Conservation (phyloP, 2,888 invertebrate species). For the Apodemia duryi region DNA sequence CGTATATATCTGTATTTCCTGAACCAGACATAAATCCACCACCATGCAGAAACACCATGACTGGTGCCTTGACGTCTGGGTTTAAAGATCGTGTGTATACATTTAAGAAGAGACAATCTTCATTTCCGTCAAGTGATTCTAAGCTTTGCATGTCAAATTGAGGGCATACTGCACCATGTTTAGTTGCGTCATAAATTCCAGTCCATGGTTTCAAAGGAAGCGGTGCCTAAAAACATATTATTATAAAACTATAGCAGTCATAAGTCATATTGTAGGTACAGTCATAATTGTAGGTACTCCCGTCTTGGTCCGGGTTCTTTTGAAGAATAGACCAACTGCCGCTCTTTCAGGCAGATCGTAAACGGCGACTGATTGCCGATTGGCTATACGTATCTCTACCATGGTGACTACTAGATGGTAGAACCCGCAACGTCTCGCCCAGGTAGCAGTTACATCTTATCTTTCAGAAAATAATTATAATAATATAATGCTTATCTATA, state of each 20-base stretch:
- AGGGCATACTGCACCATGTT: conserved; percentile 55
- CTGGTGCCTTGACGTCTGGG: conserved; percentile 44
- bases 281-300: too few relatives aligned
- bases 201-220: conserved; percentile 47
- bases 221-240: conserved; percentile 47
- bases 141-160: conserved; percentile 44
- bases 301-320: too few relatives aligned
- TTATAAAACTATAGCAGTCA: background rate
- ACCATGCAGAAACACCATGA: conserved; percentile 66
- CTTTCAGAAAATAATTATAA: too few relatives aligned
- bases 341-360: too few relatives aligned
- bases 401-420: too few relatives aligned
- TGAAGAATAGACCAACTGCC: too few relatives aligned
- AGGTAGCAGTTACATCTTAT: too few relatives aligned
- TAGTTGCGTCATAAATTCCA: conserved; percentile 48
- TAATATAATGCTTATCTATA: too few relatives aligned
- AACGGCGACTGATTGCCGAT: too few relatives aligned
- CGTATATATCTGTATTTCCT: conserved; percentile 46
- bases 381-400: too few relatives aligned
- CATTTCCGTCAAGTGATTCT: conserved; percentile 42
- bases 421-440: too few relatives aligned
- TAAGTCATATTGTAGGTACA: too few relatives aligned
- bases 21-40: conserved; percentile 58
- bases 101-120: conserved; percentile 58
- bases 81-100: conserved; percentile 47